Evolutionary conservation across 2,888 invertebrate genomes (phyloP).

Genomic region (Cryptocephalus moraei): DNA sequence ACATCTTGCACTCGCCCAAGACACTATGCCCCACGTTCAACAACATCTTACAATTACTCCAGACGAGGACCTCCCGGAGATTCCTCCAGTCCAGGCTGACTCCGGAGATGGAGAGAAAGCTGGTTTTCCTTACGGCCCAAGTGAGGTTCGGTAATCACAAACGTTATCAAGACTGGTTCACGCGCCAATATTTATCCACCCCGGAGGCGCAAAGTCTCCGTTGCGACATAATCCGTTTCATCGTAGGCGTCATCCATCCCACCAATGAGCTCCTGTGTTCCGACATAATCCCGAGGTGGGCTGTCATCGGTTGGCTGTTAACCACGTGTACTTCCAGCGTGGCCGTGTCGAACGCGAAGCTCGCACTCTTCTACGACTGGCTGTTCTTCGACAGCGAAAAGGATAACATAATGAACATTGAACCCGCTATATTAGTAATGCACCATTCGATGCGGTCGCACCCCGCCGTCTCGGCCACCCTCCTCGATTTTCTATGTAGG

Average conservation of each 20-base stretch:
- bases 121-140: constrained; percentile 75
- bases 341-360: constrained; percentile 81
- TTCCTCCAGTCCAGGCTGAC: constrained; percentile 78
- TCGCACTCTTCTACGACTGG: constrained; percentile 91
- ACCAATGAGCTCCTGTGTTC: constrained; percentile 86
- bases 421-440: constrained; percentile 90
- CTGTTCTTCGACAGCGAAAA: constrained; percentile 81
- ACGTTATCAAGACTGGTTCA: constrained; percentile 89
- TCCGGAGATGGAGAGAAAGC: constrained; percentile 87
- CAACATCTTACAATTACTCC: constrained; percentile 68
- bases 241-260: constrained; percentile 89
- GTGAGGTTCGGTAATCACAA: constrained; percentile 87
- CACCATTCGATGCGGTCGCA: constrained; percentile 87
- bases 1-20: constrained; percentile 69
- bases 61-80: constrained; percentile 75
- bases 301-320: constrained; percentile 87
- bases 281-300: constrained; percentile 93
- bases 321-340: constrained; percentile 85
- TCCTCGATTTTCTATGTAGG: constrained; percentile 84
- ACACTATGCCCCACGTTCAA: constrained; percentile 66
- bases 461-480: constrained; percentile 80
- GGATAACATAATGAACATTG: constrained; percentile 94
- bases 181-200: constrained; percentile 80
- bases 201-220: constrained; percentile 84
- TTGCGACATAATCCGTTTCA: constrained; percentile 88